Evolutionary conservation across 2,888 invertebrate species (phyloP), one percentile per base, ranked within the genome.

Genomic region (Lithosia quadra): DNA sequence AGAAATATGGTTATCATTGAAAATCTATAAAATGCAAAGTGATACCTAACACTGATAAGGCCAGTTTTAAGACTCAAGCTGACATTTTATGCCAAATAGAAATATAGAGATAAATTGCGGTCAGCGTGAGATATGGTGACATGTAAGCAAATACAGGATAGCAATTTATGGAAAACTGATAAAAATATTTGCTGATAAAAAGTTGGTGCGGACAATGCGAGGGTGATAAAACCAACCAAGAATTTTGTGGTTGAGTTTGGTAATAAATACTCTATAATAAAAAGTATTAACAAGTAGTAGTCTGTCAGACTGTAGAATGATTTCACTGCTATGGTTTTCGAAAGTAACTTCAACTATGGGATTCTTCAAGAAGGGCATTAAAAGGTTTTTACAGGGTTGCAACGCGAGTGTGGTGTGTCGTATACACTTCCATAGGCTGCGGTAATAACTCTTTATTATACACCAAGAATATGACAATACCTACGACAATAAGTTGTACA

Each of bases 81-180:
- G 56, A 24, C 24, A 56, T 56, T 24, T 56, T 56, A 13, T 21
- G 5, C 13, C 22, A 22, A 13, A 22, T 22, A 13, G 0, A 56
- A 24, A 21, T 21, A 24, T 56, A 5, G 13, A 56, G 4, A 24
- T 5, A 56, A 3, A 22, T 22, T 56, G 22, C 24, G 24, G 18
- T 18, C 56, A 56, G 24, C 24, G 28, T 56, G 24, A 56, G 56
- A 56, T 56, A 56, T 5, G 15, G 24, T 0, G 13, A 18, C 22
- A 55, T 22, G 55, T 24, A 13, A 56, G 56, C 15, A 56, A 56
- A 56, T 28, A 56, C 15, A 56, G 24, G 56, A 56, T 56, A 56
- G 24, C 56, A 28, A 24, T 56, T 56, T 24, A 56, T 56, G 56
- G 11, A 24, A 24, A 56, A 8, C 56, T 56, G 24, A 24, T 56